Evolutionary conservation across 2,113 vertebrate species (phyloP), one percentile per base, ranked within the genome.

Genomic region (Xenus cinereus): DNA sequence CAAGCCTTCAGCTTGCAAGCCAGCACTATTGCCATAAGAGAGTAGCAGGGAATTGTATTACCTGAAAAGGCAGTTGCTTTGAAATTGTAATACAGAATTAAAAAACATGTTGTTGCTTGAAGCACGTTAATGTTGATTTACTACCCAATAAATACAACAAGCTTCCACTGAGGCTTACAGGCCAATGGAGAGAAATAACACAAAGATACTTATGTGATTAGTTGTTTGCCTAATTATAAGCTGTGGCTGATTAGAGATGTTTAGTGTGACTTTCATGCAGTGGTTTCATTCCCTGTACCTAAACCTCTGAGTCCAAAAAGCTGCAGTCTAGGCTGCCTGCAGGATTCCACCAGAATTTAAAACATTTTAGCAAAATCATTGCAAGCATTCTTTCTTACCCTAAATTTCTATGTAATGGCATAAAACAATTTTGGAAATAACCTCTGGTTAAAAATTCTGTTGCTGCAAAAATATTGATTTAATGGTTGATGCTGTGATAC

Each of bases 51-150:
- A 90, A 92, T 33, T 76, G 45, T 86, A 69, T 90, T 93, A 81
- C 37, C 41, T 81, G 68, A 67, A 89, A 93, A 96, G 26, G 59
- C 59, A 75, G 56, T 86, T 53, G 5, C 50, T 57, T 73, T 94
- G 81, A 92, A 97, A 95, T 77, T 95, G 32, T 78, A 93, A 93
- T 68, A 90, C 4, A 69, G 45, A 97, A 97, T 96, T 97, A 80
- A 94, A 96, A 97, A 85, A 21, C 22, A 33, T 80, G 59, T 68
- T 97, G 57, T 90, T 90, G 50, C 89, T 97, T 94, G 73, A 96
- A 97, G 79, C 78, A 93, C 2, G 2, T 71, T 96, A 92, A 82
- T 97, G 67, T 97, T 97, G 95, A 97, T 97, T 98, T 97, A 96
- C 77, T 95, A 71, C 66, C 73, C 77, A 97, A 91, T 95, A 97